Base-by-base conservation (phyloP, 2,113 vertebrate species). In the Scomber scombrus region DNA sequence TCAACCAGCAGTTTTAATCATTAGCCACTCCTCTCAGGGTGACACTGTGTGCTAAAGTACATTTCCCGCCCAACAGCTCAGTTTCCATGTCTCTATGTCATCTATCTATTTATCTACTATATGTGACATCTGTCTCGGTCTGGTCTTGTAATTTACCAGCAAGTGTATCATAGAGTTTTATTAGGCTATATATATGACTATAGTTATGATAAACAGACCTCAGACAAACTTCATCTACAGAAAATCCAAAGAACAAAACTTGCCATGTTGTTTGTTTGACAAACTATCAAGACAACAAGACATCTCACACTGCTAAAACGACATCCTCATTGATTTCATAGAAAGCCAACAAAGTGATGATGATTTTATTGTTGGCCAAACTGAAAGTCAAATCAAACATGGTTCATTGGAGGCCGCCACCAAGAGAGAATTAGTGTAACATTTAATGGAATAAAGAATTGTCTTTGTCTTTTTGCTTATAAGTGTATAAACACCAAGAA, bases 11-110 rank as follows among this genome's bases (percentile, higher is more conserved):
- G 80, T 89, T 91, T 91, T 88, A 84, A 79, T 71, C 63, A 72
- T 52, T 69, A 65, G 81, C 88, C 91, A 85, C 90, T 71, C 91
- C 89, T 86, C 40, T 0, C 0, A 19, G 60, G 78, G 81, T 5
- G 69, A 78, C 19, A 23, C 67, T 26, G 11, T 5, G 60, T 61
- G 74, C 34, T 26, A 50, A 80, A 50, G 71, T 60, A 14, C 55
- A 74, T 23, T 49, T 68, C 61, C 61, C 0, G 0, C 19, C 43
- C 45, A 47, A 57, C 50, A 34, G 71, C 16, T 15, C 9, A 19
- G 15, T 52, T 19, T 61, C n/a, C 12, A 40, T 31, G 14, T 23
- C 6, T 34, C 10, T 23, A 60, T 14, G 31, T 6, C 4, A 0
- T 58, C 7, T 26, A 50, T 64, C 29, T 72, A 29, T 46, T 40